These are phyloP conservation scores for Mamestra brassicae DNA, from an alignment of 2,888 invertebrate genomes.

Conservation along the genomic window DNA sequence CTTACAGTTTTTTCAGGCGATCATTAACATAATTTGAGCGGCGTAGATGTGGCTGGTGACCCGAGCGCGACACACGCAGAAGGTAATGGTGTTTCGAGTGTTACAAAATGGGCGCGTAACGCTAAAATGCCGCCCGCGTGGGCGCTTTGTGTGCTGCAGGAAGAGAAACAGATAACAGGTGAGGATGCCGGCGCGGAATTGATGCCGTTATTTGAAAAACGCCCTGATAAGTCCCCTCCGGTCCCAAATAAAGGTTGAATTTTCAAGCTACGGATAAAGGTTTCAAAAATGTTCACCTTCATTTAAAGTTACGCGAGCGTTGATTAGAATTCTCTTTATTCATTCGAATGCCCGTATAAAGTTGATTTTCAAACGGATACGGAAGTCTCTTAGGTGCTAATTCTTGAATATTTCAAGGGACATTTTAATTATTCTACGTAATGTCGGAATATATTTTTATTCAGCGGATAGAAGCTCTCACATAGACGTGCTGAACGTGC, in stretches of 20 bases:
- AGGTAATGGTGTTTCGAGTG: constrained; percentile 79
- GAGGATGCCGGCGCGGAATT: constrained; percentile 81
- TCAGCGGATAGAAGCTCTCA: constrained; percentile 18
- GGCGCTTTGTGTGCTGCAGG: constrained; percentile 78
- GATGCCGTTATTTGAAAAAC: constrained; percentile 85
- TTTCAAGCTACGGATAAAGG: constrained; percentile 78
- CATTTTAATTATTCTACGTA: constrained; percentile 41
- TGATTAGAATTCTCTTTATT: constrained; percentile 80
- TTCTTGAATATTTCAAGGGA: constrained; percentile 41
- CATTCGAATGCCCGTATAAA: constrained; percentile 71
- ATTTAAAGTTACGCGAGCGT: constrained; percentile 80
- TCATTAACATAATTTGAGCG: constrained; percentile 80
- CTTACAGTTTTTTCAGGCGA: constrained; percentile 76
- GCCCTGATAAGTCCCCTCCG: constrained; percentile 84
- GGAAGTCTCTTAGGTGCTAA: constrained; percentile 51
- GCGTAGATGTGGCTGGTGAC: constrained; percentile 73
- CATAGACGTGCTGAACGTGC: constrained; percentile 9
- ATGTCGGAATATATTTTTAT: constrained; percentile 40
- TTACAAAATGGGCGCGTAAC: constrained; percentile 78
- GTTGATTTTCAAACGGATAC: constrained; percentile 68
- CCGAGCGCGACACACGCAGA: constrained; percentile 53
- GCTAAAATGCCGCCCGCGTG: constrained; percentile 74
- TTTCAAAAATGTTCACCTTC: constrained; percentile 82
- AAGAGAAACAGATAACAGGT: constrained; percentile 84
- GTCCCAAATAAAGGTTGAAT: constrained; percentile 81